These are phyloP conservation scores for Ormyrus nitidulus DNA, from an alignment of 2,888 invertebrate species.

Conservation along the genomic window DNA sequence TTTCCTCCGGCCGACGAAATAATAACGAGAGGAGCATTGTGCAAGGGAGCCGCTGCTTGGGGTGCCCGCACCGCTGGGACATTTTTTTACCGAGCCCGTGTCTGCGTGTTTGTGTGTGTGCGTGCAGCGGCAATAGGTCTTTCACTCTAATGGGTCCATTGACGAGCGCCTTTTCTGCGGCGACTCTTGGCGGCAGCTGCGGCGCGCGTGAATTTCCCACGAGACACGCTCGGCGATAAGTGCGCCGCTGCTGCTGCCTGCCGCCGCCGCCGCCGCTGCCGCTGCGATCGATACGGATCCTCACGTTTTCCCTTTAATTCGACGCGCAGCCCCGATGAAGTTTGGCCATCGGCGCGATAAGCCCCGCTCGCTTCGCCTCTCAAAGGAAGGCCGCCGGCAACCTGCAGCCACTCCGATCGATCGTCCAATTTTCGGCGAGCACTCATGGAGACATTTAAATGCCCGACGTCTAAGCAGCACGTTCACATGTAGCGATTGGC, in stretches of 20 bases:
- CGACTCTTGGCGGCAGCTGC: constrained; percentile 33
- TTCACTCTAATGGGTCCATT: constrained; percentile 45
- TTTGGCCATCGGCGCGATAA: constrained; percentile 13
- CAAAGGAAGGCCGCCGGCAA: constrained; percentile 29
- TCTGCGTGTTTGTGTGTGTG: background rate
- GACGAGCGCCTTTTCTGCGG: constrained; percentile 42
- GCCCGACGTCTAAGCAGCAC: background rate
- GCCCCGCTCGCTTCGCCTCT: constrained; percentile 26
- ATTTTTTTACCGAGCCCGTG: constrained; percentile 6
- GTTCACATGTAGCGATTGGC: background rate
- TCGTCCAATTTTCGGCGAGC: background rate
- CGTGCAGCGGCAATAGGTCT: constrained; percentile 24
- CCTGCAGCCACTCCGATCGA: background rate
- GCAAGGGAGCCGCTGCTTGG: constrained; percentile 9
- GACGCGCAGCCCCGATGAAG: background rate
- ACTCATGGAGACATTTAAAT: constrained; percentile 1
- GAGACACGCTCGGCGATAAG: constrained; percentile 49
- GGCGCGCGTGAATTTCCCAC: constrained; percentile 53
- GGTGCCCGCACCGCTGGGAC: background rate
- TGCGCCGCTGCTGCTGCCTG: background rate
- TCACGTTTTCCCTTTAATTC: constrained; percentile 48
- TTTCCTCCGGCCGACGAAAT: constrained; percentile 18
- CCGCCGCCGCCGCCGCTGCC: background rate
- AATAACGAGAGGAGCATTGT: constrained; percentile 26
- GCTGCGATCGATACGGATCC: constrained; percentile 48